Percentiles rank a stretch among this genome's conserved stretches.
Conservation (phyloP, 2,797 vertebrate species). For the Syngnathus rostellatus region DNA sequence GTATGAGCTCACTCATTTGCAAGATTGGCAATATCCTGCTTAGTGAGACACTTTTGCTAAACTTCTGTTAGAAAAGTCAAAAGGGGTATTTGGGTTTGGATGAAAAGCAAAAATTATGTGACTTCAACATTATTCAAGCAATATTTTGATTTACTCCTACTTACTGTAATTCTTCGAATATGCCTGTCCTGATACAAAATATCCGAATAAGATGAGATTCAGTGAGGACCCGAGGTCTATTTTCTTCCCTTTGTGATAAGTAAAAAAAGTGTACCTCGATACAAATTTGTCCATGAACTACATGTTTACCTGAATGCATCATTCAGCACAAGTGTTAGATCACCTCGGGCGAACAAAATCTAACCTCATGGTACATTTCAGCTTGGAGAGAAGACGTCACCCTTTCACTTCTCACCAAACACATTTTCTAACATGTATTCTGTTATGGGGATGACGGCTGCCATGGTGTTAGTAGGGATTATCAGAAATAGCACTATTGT, state of each 20-base stretch:
- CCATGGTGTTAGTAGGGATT: background rate
- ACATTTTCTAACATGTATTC: background rate
- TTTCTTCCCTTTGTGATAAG: background rate
- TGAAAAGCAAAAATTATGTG: too few relatives aligned
- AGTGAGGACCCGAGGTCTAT: background rate
- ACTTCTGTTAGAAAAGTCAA: too few relatives aligned
- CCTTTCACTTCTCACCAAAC: background rate
- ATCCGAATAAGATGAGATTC: background rate
- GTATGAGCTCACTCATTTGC: background rate
- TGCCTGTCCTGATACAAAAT: background rate
- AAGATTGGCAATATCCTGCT: background rate
- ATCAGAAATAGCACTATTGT: background rate
- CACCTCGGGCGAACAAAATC: background rate
- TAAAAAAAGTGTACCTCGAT: background rate
- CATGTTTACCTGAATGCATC: background rate
- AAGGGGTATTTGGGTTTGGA: too few relatives aligned
- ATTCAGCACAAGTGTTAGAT: background rate
- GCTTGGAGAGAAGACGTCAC: background rate
- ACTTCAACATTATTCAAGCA: background rate
- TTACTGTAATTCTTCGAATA: background rate
- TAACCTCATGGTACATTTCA: background rate
- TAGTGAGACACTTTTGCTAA: too few relatives aligned
- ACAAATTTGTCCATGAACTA: background rate
- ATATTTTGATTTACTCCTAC: background rate
- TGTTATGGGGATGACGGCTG: background rate